These are phyloP conservation scores for Sinotaia quadrata DNA, from an alignment of 2,888 invertebrate genomes.

Conservation along the genomic window DNA sequence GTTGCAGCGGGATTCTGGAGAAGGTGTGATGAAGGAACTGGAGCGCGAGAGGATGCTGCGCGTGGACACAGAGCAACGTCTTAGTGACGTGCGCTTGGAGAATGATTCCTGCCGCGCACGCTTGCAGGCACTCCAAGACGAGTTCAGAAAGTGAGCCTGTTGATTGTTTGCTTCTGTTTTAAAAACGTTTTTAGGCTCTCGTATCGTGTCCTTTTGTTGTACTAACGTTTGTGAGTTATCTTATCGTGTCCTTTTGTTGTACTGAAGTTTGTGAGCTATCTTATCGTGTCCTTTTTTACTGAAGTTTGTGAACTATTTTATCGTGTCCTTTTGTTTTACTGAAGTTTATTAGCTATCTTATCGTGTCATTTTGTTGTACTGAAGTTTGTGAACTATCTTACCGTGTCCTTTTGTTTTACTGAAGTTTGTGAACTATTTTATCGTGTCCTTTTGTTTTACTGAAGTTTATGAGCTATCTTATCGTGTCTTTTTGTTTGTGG, in stretches of 20 bases:
- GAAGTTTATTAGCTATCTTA: background rate
- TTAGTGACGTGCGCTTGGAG: constrained; percentile 61
- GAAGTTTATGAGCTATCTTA: background rate
- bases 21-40: constrained; percentile 55
- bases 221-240: background rate
- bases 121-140: constrained; percentile 58
- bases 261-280: too few relatives aligned
- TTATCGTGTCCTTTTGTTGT: background rate
- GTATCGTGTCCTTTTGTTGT: background rate
- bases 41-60: constrained; percentile 66
- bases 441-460: background rate
- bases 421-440: background rate
- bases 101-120: constrained; percentile 58
- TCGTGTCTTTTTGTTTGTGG: too few relatives aligned
- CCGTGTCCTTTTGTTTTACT: background rate
- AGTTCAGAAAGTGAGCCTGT: constrained; percentile 63
- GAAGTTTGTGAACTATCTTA: too few relatives aligned
- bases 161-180: background rate
- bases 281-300: background rate
- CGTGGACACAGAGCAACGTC: constrained; percentile 60
- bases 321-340: background rate
- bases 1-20: constrained; percentile 40
- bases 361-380: background rate
- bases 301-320: background rate
- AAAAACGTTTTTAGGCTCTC: background rate